Evolutionary conservation across 2,888 invertebrate genomes (phyloP).

Genomic region (Pollenia labialis): DNA sequence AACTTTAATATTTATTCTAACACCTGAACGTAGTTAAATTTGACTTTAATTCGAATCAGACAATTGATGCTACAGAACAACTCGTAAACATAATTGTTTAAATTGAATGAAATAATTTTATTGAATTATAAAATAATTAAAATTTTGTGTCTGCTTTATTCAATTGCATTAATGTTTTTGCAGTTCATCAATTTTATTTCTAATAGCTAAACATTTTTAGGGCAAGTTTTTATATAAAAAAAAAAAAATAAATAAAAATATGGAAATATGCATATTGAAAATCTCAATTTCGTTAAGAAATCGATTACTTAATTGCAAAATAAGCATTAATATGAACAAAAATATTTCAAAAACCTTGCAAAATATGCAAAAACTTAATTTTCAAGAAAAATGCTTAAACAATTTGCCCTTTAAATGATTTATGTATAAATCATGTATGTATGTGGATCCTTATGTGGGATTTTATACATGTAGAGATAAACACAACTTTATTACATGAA

Average conservation of each 20-base stretch:
- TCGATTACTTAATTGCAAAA: too few relatives aligned
- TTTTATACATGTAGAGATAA: not conserved
- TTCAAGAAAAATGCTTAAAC: too few relatives aligned
- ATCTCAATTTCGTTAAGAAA: too few relatives aligned
- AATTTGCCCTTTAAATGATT: too few relatives aligned
- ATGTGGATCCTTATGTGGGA: not conserved
- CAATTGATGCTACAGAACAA: not conserved
- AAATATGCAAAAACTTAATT: too few relatives aligned
- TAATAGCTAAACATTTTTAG: not conserved
- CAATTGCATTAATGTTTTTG: constrained; percentile 35
- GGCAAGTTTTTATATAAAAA: too few relatives aligned
- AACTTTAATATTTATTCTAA: not conserved
- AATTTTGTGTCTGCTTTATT: constrained; percentile 28
- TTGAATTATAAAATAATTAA: constrained; percentile 50
- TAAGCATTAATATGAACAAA: too few relatives aligned
- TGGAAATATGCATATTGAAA: too few relatives aligned
- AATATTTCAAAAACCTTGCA: too few relatives aligned
- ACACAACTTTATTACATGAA: constrained; percentile 9
- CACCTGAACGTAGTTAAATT: constrained; percentile 21
- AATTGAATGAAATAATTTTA: constrained; percentile 40
- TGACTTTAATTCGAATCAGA: constrained; percentile 30
- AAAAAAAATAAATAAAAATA: too few relatives aligned
- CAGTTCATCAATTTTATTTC: constrained; percentile 35
- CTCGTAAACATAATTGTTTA: constrained; percentile 10
- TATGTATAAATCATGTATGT: not conserved